Percentiles rank a stretch among this genome's conserved stretches.
Evolutionary conservation across 1,140 invertebrate species (phyloP).

Genomic region (Drosophila simulans): DNA sequence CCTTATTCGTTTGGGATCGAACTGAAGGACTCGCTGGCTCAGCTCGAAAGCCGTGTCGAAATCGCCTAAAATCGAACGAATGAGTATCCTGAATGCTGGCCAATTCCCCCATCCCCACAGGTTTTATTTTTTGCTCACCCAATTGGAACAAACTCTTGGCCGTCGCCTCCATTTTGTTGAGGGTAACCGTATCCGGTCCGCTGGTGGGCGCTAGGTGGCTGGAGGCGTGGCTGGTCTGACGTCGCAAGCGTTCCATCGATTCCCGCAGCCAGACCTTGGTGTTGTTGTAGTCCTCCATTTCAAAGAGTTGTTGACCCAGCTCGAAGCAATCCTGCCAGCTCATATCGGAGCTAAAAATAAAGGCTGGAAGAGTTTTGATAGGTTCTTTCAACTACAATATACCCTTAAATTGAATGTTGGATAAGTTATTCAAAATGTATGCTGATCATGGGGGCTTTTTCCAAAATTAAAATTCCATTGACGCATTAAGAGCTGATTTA

Average conservation of each 20-base stretch:
- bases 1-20: conserved; percentile 92
- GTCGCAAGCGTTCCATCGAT: conserved; percentile 88
- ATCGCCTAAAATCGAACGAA: conserved; percentile 88
- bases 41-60: conserved; percentile 92
- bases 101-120: conserved; percentile 91
- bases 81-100: conserved; percentile 18
- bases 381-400: conserved; percentile 6
- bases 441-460: too few species aligned
- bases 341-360: conserved; percentile 86
- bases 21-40: conserved; percentile 94
- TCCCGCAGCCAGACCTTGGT: conserved; percentile 97
- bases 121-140: conserved; percentile 87
- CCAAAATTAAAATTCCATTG: background rate
- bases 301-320: conserved; percentile 96
- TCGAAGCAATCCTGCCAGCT: conserved; percentile 97
- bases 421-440: too few species aligned
- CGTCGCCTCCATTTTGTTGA: conserved; percentile 74
- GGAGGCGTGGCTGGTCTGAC: conserved; percentile 71
- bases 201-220: conserved; percentile 70
- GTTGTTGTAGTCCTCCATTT: conserved; percentile 96
- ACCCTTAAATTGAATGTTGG: background rate
- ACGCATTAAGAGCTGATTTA: background rate
- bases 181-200: conserved; percentile 88
- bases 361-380: conserved; percentile 26
- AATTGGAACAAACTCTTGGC: conserved; percentile 76